Base-by-base conservation (phyloP, 1,140 invertebrate species). In the Penaeus vannamei region DNA sequence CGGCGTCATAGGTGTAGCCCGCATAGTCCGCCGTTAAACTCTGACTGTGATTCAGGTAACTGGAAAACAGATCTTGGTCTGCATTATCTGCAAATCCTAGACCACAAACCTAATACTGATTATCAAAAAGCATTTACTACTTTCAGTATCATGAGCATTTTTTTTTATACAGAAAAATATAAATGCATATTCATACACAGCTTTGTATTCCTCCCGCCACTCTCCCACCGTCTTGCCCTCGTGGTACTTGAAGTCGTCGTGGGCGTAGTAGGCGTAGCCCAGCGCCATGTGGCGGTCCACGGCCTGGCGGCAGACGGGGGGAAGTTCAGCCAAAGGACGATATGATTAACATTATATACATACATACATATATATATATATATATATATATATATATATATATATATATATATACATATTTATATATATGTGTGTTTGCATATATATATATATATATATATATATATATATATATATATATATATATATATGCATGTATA, bases 1-100 rank as follows among this genome's bases (percentile, higher is more conserved):
- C 95, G 0, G 96, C 97, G 93, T 98, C 97, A 92, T 97, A 97
- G 1, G 94, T 94, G 92, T 96, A 97, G 1, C 96, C 96, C 17
- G 95, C 96, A 93, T 96, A 97, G 80, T 95, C 93, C 53, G 94
- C 95, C 12, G 90, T 53, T 53, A 53, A 53, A 53, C 53, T 53
- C 53, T 53, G 53, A 17, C 53, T 53, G 53, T 53, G 53, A 17
- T 53, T 53, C 53, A 53, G 53, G 17, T 53, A 53, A 53, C 53
- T 53, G 53, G 14, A 53, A 53, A 12, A 29, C 19, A 83, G n/a
- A 59, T 12, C 10, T 17, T 32, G 14, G 32, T 83, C 32, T 10
- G 22, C 19, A 36, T 10, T 1, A 20, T 60, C 76, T 53, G 53
- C 53, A 17, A 53, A 53, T 12, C 0, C 1, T 17, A 53, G 5